Evolutionary conservation across 2,797 vertebrate species (phyloP).

Genomic region (Alosa sapidissima): DNA sequence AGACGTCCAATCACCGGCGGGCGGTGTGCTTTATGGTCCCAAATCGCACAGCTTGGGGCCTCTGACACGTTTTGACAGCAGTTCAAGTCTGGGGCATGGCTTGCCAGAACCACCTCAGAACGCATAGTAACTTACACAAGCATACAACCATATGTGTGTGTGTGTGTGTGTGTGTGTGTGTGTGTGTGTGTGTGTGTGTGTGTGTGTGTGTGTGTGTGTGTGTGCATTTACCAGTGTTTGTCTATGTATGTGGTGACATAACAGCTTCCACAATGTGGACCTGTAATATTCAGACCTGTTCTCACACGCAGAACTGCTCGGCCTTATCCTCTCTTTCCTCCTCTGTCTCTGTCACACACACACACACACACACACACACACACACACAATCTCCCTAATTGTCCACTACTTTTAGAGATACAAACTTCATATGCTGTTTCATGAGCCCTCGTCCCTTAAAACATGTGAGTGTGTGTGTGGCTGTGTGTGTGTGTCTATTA

Average conservation of each 20-base stretch:
- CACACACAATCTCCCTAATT: not conserved
- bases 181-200: not conserved
- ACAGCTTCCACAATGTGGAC: not conserved
- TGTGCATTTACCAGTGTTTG: not conserved
- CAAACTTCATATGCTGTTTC: too few relatives aligned
- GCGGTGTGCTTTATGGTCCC: not conserved
- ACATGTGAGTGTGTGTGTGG: too few relatives aligned
- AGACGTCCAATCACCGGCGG: constrained; percentile 28
- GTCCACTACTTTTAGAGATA: too few relatives aligned
- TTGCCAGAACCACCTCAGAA: not conserved
- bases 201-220: not conserved
- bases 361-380: not conserved
- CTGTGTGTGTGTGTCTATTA: not conserved
- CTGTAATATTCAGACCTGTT: not conserved
- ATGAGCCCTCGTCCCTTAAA: too few relatives aligned
- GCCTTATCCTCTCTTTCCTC: not conserved
- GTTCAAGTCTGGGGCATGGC: not conserved
- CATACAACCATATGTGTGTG: not conserved
- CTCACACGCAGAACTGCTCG: not conserved
- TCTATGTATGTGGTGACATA: not conserved
- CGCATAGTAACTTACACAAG: not conserved
- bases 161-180: not conserved
- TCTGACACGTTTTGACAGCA: not conserved
- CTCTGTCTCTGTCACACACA: not conserved
- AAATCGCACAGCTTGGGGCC: not conserved